phyloP scores from a whole-genome alignment of 23 tunicate species.

The Diplosoma virens region DNA sequence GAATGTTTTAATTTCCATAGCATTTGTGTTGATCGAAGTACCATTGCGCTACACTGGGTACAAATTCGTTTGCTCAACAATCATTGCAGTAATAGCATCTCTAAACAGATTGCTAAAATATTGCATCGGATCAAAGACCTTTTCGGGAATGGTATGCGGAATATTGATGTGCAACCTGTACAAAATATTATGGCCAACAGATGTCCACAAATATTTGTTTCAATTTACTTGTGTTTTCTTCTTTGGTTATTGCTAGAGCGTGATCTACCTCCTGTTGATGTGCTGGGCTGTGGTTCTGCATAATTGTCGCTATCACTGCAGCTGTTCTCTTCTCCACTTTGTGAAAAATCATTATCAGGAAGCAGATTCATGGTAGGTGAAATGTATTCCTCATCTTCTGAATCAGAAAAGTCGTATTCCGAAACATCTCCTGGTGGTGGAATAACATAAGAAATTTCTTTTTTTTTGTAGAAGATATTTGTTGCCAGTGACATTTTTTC shows the following conservation, averaged over 20 bases:
- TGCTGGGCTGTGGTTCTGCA: conserved; percentile 5
- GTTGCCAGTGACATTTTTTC: conserved; percentile 6
- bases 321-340: not conserved
- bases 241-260: conserved; percentile 6
- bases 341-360: not conserved
- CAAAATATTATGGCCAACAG: not conserved
- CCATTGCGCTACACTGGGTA: conserved; percentile 7
- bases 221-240: not conserved
- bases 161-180: not conserved
- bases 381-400: conserved; percentile 16
- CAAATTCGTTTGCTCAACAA: conserved; percentile 14
- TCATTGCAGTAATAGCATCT: not conserved
- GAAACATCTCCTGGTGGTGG: conserved; percentile 21
- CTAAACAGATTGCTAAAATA: conserved; percentile 11
- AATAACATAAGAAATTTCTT: not conserved
- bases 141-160: conserved; percentile 16
- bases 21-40: conserved; percentile 12
- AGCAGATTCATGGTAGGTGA: not conserved
- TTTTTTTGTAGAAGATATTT: conserved; percentile 15
- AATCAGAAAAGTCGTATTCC: conserved; percentile 9
- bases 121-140: not conserved
- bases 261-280: conserved; percentile 14
- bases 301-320: not conserved
- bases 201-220: conserved; percentile 9
- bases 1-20: conserved; percentile 13